Percentiles rank a stretch among this genome's conserved stretches.
These are phyloP conservation scores for Corythornis cristatus DNA, from an alignment of 2,113 vertebrate species.

Conservation along the genomic window DNA sequence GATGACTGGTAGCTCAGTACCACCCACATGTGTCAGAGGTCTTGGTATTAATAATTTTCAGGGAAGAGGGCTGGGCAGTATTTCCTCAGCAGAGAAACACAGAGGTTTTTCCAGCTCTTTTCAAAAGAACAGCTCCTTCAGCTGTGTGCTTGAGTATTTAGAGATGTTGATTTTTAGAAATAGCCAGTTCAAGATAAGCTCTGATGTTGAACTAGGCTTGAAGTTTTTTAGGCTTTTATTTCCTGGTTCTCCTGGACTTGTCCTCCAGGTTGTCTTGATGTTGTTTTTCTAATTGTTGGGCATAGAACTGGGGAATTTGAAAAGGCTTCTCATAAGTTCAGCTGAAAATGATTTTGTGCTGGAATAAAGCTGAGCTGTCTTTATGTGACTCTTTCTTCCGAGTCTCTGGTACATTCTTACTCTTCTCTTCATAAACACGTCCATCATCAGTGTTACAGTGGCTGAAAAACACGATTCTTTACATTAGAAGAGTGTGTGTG, in stretches of 20 bases:
- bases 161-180: neutral
- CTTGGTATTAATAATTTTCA: neutral
- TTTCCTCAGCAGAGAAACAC: neutral
- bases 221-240: neutral
- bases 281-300: neutral
- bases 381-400: neutral
- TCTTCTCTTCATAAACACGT: neutral
- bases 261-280: neutral
- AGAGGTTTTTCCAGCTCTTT: neutral
- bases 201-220: neutral
- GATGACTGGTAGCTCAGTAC: neutral
- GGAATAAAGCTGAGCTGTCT: neutral
- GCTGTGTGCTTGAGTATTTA: neutral
- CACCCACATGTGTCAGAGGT: fast-evolving
- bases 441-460: neutral
- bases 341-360: neutral
- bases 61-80: neutral
- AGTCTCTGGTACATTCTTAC: neutral
- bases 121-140: neutral
- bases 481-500: neutral
- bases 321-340: neutral
- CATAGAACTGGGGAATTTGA: neutral
- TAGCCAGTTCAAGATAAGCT: neutral
- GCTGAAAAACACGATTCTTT: neutral
- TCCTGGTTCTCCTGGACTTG: neutral